Evolutionary conservation across 53 echinoderm and acorn worm species (phyloP), one percentile per base, ranked within the genome.

Genomic region (Echinarachnius parma): DNA sequence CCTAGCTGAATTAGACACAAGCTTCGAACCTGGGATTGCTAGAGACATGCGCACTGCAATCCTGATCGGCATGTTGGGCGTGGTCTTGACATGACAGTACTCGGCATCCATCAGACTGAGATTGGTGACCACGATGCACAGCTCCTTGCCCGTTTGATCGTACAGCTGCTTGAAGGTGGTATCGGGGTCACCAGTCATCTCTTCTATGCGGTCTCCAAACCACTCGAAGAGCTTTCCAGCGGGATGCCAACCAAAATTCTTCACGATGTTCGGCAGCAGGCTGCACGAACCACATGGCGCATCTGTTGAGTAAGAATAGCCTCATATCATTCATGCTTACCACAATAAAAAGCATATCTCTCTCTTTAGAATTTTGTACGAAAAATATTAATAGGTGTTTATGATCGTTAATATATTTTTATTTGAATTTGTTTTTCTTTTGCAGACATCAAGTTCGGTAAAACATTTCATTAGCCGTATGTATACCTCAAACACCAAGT

Each of bases 191-290:
- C 81, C 81, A 0, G 91, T 91, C 28, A 55, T 76, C 22, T 79
- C 49, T 22, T 83, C 78, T 9, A 91, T 60, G 25, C 66, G 63
- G 21, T 87, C 78, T 26, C 91, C 91, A 44, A 91, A 83, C 86
- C 86, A 91, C 4, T 28, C 9, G 39, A 83, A 86, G 37, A 87
- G 70, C 21, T 78, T 74, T 18, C 75, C 52, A 9, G 82, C 91
- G 0, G 91, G 91, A 63, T 91, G 86, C 91, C 91, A 91, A 8
- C 91, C 91, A 56, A 83, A 91, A n/a, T 91, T 49, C 36, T 75
- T 78, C 7, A 62, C 48, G 7, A 91, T 19, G 61, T 91, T 91
- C 3, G 91, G 91, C 46, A 91, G 28, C 14, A 91, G 61, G 20
- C 86, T 80, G 36, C 83, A 91, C 4, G 59, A 59, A 10, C 91